phyloP scores from a whole-genome alignment of 2,113 vertebrate species.

The Sterna hirundo region DNA sequence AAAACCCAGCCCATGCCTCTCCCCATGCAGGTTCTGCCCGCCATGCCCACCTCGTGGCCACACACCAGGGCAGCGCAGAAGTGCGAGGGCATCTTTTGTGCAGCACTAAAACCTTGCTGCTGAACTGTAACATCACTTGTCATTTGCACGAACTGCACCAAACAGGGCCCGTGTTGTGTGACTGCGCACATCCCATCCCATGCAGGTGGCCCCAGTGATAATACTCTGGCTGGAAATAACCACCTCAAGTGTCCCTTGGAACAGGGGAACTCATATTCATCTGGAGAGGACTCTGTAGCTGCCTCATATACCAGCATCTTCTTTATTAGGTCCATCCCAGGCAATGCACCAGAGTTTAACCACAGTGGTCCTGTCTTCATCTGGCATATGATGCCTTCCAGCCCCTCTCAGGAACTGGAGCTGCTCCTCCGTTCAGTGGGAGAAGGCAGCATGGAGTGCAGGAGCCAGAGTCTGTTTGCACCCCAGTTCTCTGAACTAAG shows the following conservation, averaged over 20 bases:
- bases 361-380: neutral
- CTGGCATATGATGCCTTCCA: neutral
- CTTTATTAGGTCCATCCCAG: neutral
- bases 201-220: accelerated
- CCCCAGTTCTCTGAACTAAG: neutral
- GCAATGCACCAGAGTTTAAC: neutral
- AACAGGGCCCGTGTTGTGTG: neutral
- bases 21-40: neutral
- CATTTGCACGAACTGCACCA: neutral
- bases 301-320: neutral
- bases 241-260: neutral
- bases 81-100: accelerated
- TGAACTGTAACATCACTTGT: neutral
- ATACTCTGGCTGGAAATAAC: neutral
- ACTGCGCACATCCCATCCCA: neutral
- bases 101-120: accelerated
- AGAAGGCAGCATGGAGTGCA: neutral
- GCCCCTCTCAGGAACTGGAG: neutral
- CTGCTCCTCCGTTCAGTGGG: neutral
- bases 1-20: neutral
- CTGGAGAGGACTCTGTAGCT: neutral
- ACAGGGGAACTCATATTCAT: neutral
- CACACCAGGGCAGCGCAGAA: neutral
- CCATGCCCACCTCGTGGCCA: accelerated
- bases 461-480: neutral